These are phyloP conservation scores for Aramus guarauna DNA, from an alignment of 2,113 vertebrate species.

Conservation along the genomic window DNA sequence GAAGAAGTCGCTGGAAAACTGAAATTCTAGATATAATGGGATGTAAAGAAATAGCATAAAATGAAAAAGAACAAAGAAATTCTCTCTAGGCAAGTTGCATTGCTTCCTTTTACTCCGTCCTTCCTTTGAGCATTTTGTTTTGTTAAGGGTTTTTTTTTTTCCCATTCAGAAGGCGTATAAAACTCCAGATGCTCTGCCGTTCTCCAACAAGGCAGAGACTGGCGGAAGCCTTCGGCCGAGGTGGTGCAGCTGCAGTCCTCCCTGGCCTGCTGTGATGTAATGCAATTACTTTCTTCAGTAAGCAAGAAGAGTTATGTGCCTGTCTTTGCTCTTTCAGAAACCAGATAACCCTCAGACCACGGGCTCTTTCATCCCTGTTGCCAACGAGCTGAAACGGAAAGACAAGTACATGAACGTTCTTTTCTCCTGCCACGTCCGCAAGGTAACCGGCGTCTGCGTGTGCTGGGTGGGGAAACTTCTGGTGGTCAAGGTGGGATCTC, in stretches of 20 bases:
- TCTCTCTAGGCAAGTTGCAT: neutral
- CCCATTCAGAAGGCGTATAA: neutral
- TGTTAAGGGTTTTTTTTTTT: neutral
- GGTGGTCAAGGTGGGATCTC: accelerated
- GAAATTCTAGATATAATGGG: neutral
- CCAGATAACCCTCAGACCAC: constrained; percentile 80
- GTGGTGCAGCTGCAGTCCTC: neutral
- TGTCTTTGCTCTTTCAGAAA: constrained; percentile 77
- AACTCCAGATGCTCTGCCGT: neutral
- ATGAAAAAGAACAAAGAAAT: neutral
- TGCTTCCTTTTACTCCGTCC: neutral
- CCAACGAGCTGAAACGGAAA: constrained; percentile 91
- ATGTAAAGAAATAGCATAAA: neutral
- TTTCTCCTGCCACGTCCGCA: constrained; percentile 95
- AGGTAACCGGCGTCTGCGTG: constrained; percentile 72
- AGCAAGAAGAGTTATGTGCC: neutral
- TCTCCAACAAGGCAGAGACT: neutral
- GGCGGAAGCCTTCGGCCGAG: neutral
- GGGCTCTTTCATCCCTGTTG: constrained; percentile 83
- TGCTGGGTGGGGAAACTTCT: neutral
- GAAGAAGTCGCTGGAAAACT: neutral
- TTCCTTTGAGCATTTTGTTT: neutral
- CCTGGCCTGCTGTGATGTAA: neutral
- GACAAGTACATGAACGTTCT: constrained; percentile 97
- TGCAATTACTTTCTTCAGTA: neutral